A percentile compares a stretch with the other conserved stretches of the same genome.
Evolutionary conservation across 2,113 vertebrate species (phyloP).

Genomic region (Epinephelus cyanopodus): DNA sequence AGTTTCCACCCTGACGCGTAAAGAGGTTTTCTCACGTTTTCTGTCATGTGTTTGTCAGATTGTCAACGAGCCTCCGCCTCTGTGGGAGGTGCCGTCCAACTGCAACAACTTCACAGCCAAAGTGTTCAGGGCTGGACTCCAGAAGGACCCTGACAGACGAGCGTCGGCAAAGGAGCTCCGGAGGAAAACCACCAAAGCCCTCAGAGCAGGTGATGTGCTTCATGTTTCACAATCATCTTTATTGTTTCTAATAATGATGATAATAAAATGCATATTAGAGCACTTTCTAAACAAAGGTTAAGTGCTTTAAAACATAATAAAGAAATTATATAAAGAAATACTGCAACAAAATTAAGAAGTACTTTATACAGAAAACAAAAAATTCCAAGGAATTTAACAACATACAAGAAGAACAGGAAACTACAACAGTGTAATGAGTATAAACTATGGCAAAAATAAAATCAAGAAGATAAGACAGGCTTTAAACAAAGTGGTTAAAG

Average conservation of each 20-base stretch:
- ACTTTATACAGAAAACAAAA: too few relatives aligned
- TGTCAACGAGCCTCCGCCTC: slow-evolving; percentile 91
- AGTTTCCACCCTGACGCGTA: not conserved
- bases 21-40: not conserved
- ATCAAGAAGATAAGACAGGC: too few relatives aligned
- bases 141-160: slow-evolving; percentile 90
- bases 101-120: slow-evolving; percentile 90
- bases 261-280: not conserved
- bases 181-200: slow-evolving; percentile 85
- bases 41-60: slow-evolving; percentile 83
- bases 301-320: not conserved
- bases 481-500: too few relatives aligned
- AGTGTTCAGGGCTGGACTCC: slow-evolving; percentile 91
- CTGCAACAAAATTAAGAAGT: not conserved
- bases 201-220: slow-evolving; percentile 85
- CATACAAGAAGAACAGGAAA: too few relatives aligned
- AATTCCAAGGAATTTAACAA: too few relatives aligned
- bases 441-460: too few relatives aligned
- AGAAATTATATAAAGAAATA: not conserved
- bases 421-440: too few relatives aligned
- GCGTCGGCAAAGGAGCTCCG: slow-evolving; percentile 85
- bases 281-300: not conserved
- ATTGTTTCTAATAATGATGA: not conserved
- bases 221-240: not conserved
- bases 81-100: slow-evolving; percentile 93